Evolutionary conservation across 1,140 invertebrate genomes (phyloP).

Genomic region (Octopus bimaculoides): DNA sequence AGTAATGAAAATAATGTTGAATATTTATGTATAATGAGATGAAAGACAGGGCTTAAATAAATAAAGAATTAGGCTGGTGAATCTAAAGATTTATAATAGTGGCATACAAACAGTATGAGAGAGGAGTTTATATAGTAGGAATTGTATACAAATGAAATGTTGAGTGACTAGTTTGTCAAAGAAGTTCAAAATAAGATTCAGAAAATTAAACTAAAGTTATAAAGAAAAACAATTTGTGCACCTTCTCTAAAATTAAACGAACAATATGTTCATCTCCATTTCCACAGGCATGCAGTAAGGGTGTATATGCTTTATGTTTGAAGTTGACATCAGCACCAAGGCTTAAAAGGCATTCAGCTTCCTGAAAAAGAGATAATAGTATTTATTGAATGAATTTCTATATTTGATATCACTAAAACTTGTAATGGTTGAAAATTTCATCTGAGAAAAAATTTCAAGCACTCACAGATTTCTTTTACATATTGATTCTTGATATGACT

Average conservation of each 20-base stretch:
- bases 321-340: constrained; percentile 45
- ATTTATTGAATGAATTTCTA: too few species aligned
- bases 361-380: constrained; percentile 23
- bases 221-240: constrained; percentile 8
- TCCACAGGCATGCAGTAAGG: constrained; percentile 36
- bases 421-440: too few species aligned
- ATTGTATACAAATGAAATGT: not conserved
- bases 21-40: too few species aligned
- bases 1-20: too few species aligned
- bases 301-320: constrained; percentile 32
- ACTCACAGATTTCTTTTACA: too few species aligned
- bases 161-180: not conserved
- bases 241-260: constrained; percentile 35
- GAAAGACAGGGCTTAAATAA: not conserved
- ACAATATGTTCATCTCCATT: constrained; percentile 36
- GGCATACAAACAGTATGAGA: not conserved
- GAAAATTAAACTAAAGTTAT: not conserved
- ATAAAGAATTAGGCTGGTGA: not conserved
- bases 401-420: too few species aligned
- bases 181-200: not conserved
- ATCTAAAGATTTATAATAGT: not conserved
- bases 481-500: too few species aligned
- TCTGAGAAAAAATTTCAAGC: too few species aligned
- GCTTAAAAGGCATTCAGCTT: constrained; percentile 42
- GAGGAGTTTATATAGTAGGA: not conserved